A percentile compares a stretch with the other conserved stretches of the same genome.
Conservation (phyloP, 2,888 invertebrate genomes). For the Pandemis corylana region DNA sequence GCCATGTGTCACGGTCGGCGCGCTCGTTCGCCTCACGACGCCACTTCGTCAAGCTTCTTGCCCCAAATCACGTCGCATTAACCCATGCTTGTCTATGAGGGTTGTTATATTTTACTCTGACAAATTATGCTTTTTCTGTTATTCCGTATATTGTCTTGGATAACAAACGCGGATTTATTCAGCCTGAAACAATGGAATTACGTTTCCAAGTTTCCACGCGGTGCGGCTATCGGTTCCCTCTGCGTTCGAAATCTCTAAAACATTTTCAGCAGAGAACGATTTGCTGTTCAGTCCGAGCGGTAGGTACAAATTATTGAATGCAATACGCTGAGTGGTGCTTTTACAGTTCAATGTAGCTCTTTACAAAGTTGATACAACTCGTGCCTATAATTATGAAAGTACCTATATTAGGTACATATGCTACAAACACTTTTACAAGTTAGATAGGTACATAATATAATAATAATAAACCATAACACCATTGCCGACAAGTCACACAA, state of each 20-base stretch:
- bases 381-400: too few relatives aligned
- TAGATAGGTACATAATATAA: too few relatives aligned
- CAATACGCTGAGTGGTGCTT: not conserved
- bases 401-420: too few relatives aligned
- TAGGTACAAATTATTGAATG: not conserved
- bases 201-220: not conserved
- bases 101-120: conserved; percentile 45
- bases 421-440: too few relatives aligned
- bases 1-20: conserved; percentile 66
- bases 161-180: conserved; percentile 34
- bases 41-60: conserved; percentile 64
- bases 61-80: conserved; percentile 65
- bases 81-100: conserved; percentile 56
- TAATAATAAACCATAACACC: too few relatives aligned
- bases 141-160: conserved; percentile 24
- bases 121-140: conserved; percentile 41
- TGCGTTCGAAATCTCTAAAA: not conserved
- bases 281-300: not conserved
- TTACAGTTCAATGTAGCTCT: not conserved
- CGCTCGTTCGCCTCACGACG: conserved; percentile 54
- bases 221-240: not conserved
- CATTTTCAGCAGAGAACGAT: not conserved
- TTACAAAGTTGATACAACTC: not conserved
- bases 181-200: conserved; percentile 27
- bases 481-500: too few relatives aligned